Conservation (phyloP, 2,113 vertebrate genomes). For the Pholis gunnellus region DNA sequence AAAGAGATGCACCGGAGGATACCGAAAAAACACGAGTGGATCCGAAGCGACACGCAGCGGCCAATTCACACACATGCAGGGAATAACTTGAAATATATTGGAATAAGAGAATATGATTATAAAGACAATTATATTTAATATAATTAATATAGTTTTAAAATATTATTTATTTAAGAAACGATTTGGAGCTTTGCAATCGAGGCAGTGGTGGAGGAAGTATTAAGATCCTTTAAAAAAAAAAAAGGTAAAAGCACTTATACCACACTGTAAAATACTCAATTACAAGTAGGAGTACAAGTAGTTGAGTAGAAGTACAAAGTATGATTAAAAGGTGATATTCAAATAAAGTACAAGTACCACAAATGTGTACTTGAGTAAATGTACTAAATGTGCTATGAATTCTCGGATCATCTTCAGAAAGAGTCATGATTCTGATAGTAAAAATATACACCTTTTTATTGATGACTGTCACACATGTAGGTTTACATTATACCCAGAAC, state of each 20-base stretch:
- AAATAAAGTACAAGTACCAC: too few relatives aligned
- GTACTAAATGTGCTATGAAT: not conserved
- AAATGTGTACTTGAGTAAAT: too few relatives aligned
- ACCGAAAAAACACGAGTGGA: conserved; percentile 72
- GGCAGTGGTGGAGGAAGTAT: too few relatives aligned
- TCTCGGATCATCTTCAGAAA: not conserved
- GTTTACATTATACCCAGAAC: not conserved
- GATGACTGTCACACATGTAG: not conserved
- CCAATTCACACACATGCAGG: not conserved
- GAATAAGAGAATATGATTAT: not conserved
- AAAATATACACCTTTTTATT: not conserved
- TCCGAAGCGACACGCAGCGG: conserved; percentile 64
- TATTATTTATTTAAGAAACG: too few relatives aligned
- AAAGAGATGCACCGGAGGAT: conserved; percentile 54
- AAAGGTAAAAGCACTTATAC: too few relatives aligned
- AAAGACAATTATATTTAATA: not conserved
- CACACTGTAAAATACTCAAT: too few relatives aligned
- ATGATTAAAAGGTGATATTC: too few relatives aligned
- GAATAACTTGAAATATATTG: not conserved
- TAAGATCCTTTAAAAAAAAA: too few relatives aligned
- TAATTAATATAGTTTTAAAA: too few relatives aligned
- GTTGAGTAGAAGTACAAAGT: not conserved
- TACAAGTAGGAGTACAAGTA: not conserved
- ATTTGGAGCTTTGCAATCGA: too few relatives aligned
- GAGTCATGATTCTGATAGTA: not conserved